Base-by-base conservation (phyloP, 2,888 invertebrate genomes). In the Eupithecia exiguata region DNA sequence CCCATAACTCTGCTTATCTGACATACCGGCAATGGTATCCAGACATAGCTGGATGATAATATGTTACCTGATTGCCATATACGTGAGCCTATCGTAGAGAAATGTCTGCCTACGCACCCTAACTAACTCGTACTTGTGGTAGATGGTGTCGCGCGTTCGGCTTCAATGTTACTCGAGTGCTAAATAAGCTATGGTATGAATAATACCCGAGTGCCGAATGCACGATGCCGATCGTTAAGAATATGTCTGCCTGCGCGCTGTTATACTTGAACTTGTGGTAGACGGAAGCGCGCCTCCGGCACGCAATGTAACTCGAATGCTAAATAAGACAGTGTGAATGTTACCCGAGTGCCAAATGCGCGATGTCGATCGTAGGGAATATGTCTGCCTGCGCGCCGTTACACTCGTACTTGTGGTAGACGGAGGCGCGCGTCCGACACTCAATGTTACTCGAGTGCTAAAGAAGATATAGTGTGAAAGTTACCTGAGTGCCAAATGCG, bases 321-420 rank as follows among this genome's bases (percentile, higher is more conserved):
- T 61, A 14, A 61, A 25, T 14, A 35, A 16, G 14, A 62, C 5
- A 12, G 62, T 36, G 62, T 35, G 18, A 62, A 16, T n/a, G 53
- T 69, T 40, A 73, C 94, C 95, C 95, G 53, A 97, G 91, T 18
- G 97, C 97, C 74, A 97, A 95, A 88, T 95, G 95, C 78, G 95
- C 95, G 9, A 21, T 25, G 25, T 12, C 25, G n/a, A 95, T 1
- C 87, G 80, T 89, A 72, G 96, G 94, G 87, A 96, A 96, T 18
- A 98, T 90, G 61, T 95, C 92, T 14, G 95, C 91, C 80, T 95
- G 95, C 78, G 95, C 95, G 9, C 96, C 97, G 12, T 88, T 88
- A 84, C 98, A 98, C 89, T 98, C 97, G 95, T 96, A 96, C 70
- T 91, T 91, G 87, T 98, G 98, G 84, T 96, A 95, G 1, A 87